phyloP scores from a whole-genome alignment of 2,113 vertebrate species.

The Gila orcuttii region DNA sequence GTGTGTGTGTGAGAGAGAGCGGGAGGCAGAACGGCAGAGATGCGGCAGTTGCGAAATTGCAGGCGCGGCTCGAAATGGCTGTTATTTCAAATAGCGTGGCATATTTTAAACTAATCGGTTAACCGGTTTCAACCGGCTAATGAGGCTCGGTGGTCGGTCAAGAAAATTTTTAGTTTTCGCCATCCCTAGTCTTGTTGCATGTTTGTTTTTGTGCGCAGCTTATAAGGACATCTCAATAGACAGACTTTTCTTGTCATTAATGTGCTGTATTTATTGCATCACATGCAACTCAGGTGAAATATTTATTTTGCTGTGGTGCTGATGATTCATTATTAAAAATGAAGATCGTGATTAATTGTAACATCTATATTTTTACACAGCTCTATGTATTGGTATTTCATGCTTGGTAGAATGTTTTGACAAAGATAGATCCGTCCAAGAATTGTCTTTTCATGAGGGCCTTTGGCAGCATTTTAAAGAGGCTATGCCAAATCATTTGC shows the following conservation, averaged over 20 bases:
- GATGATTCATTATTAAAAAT: not conserved
- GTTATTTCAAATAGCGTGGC: too few species aligned
- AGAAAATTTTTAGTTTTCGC: too few species aligned
- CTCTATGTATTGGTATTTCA: not conserved
- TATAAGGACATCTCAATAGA: not conserved
- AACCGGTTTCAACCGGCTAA: too few species aligned
- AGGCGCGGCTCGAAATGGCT: too few species aligned
- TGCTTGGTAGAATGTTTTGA: not conserved
- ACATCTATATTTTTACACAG: not conserved
- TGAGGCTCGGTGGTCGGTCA: too few species aligned
- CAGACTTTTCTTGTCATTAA: not conserved
- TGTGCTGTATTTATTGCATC: not conserved
- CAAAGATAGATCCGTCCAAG: not conserved
- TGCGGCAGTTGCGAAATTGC: too few species aligned
- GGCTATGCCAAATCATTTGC: slow-evolving; percentile 8
- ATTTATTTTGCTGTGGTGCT: not conserved
- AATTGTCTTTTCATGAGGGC: not conserved
- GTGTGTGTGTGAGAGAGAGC: too few species aligned
- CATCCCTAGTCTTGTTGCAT: too few species aligned
- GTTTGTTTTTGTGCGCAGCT: too few species aligned
- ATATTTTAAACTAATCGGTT: too few species aligned
- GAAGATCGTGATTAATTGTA: not conserved
- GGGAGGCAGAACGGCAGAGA: too few species aligned
- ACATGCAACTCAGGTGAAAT: not conserved
- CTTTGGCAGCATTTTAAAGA: not conserved